Evolutionary conservation across 2,113 vertebrate species (phyloP).

Genomic region (Mystacornis crossleyi): DNA sequence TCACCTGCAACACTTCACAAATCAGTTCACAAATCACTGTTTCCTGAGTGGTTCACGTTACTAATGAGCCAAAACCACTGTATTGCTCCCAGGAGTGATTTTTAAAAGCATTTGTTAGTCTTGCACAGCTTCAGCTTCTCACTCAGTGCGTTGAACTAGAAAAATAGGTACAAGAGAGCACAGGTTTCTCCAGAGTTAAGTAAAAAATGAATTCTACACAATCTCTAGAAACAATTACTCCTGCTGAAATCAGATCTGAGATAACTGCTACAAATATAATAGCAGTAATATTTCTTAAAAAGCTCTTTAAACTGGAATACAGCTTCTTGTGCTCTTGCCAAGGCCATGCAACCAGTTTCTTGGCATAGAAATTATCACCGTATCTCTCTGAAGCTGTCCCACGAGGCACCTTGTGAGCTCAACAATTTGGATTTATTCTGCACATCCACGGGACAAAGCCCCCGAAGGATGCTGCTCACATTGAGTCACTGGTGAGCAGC

Average conservation of each 20-base stretch:
- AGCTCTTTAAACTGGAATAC: neutral
- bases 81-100: neutral
- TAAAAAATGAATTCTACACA: neutral
- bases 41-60: neutral
- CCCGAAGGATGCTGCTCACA: neutral
- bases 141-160: neutral
- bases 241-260: neutral
- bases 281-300: neutral
- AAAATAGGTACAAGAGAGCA: neutral
- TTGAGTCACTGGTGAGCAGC: neutral
- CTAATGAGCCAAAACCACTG: neutral
- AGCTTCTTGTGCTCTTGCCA: neutral
- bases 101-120: neutral
- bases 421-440: neutral
- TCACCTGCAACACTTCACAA: neutral
- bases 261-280: neutral
- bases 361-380: rapidly evolving
- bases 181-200: neutral
- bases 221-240: neutral
- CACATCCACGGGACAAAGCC: neutral
- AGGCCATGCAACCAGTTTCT: neutral
- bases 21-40: neutral
- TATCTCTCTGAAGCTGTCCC: neutral
- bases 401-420: neutral
- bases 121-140: neutral